Evolutionary conservation across 1,140 invertebrate genomes (phyloP).

Genomic region (Saxidomus purpurata): DNA sequence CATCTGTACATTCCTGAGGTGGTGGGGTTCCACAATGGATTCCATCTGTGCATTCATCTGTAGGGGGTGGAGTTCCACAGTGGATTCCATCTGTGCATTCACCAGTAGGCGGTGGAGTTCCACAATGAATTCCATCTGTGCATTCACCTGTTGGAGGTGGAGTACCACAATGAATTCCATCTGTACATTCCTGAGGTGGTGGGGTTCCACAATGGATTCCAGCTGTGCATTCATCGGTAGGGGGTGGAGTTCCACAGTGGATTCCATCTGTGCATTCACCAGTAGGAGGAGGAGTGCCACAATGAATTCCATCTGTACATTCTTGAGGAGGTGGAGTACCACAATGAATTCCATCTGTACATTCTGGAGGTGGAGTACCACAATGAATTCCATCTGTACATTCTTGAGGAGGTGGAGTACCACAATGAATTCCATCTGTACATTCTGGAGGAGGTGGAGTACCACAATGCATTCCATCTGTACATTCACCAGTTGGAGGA

Average conservation of each 20-base stretch:
- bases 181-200: constrained; percentile 23
- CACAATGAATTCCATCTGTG: constrained; percentile 63
- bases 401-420: constrained; percentile 33
- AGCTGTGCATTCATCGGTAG: constrained; percentile 29
- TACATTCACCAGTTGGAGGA: constrained; percentile 23
- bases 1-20: constrained; percentile 50
- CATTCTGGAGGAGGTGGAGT: constrained; percentile 46
- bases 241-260: constrained; percentile 49
- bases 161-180: constrained; percentile 58
- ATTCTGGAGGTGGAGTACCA: constrained; percentile 37
- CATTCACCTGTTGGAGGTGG: constrained; percentile 35
- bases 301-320: constrained; percentile 56
- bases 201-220: constrained; percentile 57
- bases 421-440: constrained; percentile 56
- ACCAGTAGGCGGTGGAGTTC: constrained; percentile 35
- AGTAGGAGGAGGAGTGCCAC: constrained; percentile 41
- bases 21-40: constrained; percentile 60
- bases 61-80: constrained; percentile 61
- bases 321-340: constrained; percentile 35
- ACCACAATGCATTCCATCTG: constrained; percentile 57
- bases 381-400: constrained; percentile 54
- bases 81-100: constrained; percentile 57
- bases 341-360: constrained; percentile 50
- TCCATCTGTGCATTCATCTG: constrained; percentile 14
- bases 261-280: constrained; percentile 40